Evolutionary conservation across 2,888 invertebrate genomes (phyloP), one percentile per base, ranked within the genome.

Genomic region (Spodoptera littoralis): DNA sequence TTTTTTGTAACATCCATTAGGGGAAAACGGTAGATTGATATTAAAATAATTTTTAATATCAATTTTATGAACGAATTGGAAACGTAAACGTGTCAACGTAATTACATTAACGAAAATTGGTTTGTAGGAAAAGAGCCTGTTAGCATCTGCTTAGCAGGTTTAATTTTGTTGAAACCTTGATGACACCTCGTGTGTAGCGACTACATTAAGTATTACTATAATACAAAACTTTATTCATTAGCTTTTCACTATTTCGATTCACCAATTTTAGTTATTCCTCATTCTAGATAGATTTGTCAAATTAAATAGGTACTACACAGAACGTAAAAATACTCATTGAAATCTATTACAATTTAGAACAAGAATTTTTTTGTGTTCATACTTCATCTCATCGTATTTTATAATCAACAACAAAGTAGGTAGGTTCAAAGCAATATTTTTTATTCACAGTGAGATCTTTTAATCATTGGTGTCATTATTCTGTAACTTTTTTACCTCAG

Each of bases 401-500:
- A 60, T 45, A 43, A 50, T 50, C 42, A 24, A 41, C 47, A 18
- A 18, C 18, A 18, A 18, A 18, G 18, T 18, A 18, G 1, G 18
- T 1, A 18, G 18, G 18, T 18, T 18, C 18, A 18, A 18, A 18
- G 18, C 18, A 18, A 18, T 18, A 18, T 18, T 18, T 18, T 18
- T 18, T 50, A 52, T 46, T 57, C 60, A 27, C 13, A 47, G 30
- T 22, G 62, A 74, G 75, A 47, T 69, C 69, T 60, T 69, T 75
- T 68, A 75, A 70, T 75, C 56, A 70, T 70, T 70, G 70, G 48
- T 61, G 52, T 62, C 62, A 61, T 75, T 75, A 70, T 61, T 70
- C 46, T 63, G 18, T 55, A 49, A 70, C 70, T 60, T 69, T 74
- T 75, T 47, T 48, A 48, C 45, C 62, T 53, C 13, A 49, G 18